Base-by-base conservation (phyloP, 2,113 vertebrate genomes). In the Brachyistius frenatus region DNA sequence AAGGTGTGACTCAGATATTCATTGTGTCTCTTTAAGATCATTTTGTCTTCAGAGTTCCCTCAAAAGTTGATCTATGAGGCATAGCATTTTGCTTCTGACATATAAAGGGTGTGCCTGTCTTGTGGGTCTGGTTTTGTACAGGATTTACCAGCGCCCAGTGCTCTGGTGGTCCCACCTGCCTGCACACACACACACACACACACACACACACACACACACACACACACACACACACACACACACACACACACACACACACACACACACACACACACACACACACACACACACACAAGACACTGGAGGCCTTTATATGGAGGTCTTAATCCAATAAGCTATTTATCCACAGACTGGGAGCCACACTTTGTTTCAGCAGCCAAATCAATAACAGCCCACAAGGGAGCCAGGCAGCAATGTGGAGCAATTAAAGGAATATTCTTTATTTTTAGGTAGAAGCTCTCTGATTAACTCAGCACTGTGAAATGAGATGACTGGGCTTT, bases 311-410 rank as follows among this genome's bases (percentile, higher is more conserved):
- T 76, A 73, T 88, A 88, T 52, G 33, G 33, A 78, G 66, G 70
- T 74, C 71, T 86, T 92, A 92, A 91, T 91, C 88, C 88, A 86
- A 82, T 90, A 88, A 91, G 83, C 88, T 79, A 89, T 88, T 93
- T 86, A 90, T 88, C 86, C 84, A 80, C n/a, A 36, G 69, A 84
- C 80, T 62, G 82, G 78, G 81, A 86, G 74, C 80, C 10, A 47
- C 88, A 87, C 80, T 86, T 89, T 88, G 86, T 86, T 87, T 90
- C 68, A 90, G 77, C 78, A 78, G 84, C 84, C 80, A 78, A 87
- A 92, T 90, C 92, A 83, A 91, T 90, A 89, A 81, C 76, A 77
- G 69, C 64, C 72, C 86, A 82, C 86, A 65, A 77, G 89, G 86
- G 85, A 85, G 52, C 30, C 47, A 35, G 32, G 52, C 66, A 77